Evolutionary conservation across 2,113 vertebrate species (phyloP), one percentile per base, ranked within the genome.

Genomic region (Microtus oregoni): DNA sequence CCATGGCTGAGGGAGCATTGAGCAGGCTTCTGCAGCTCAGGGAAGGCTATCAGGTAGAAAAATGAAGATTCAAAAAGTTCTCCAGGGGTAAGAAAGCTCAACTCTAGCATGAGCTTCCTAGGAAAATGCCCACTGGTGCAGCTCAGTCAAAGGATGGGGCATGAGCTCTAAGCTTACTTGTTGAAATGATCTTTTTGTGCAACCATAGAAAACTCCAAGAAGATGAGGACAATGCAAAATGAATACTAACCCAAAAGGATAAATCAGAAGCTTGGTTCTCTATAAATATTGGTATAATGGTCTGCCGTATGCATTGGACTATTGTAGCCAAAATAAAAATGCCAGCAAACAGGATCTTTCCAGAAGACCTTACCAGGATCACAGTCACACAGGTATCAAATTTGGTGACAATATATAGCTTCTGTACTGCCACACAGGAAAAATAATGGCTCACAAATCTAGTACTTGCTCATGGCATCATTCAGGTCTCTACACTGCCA

Each of bases 211-310:
- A 91, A 10, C 63, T 44, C n/a, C 72, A 79, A 58, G 72, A 94
- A 41, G 72, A 44, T n/a, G 30, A 81, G 28, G 90, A 4, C 15
- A 79, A 22, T 58, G 12, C 91, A 89, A 90, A 65, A 67, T 63
- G 38, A 93, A 93, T 20, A 0, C 30, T 93, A 7, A 32, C 20
- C 58, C 47, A 68, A 47, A 86, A 95, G 5, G 63, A 93, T 32
- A 94, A 94, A 89, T 32, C 75, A 81, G 24, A 68, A 79, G 41
- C 52, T 72, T 83, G 26, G 1, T 88, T 87, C 91, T 72, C 52
- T 50, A 14, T 58, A 81, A 55, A 32, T 73, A 89, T 28, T 88
- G 72, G 10, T n/a, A 86, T 72, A 94, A 12, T n/a, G 47, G 10
- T 77, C 65, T 85, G 50, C 67, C 30, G 28, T 30, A 9, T 15